Evolutionary conservation across 1,140 invertebrate genomes (phyloP).

Genomic region (Aphelenchoides besseyi): DNA sequence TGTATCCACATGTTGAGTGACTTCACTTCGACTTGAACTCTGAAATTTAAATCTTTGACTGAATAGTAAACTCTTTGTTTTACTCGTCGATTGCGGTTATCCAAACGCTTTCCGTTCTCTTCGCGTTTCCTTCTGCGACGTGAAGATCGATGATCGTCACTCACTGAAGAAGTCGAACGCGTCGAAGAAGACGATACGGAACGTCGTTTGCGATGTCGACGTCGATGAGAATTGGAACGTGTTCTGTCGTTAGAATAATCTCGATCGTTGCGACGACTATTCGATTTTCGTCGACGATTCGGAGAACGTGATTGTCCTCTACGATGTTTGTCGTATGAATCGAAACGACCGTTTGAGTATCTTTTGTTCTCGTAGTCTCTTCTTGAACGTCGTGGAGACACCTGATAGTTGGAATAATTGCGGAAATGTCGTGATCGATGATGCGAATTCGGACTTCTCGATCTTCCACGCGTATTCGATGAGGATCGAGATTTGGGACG

Average conservation of each 20-base stretch:
- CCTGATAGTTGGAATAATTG: neutral
- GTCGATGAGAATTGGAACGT: neutral
- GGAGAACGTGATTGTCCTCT: neutral
- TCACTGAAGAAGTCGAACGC: neutral
- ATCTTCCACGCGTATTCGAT: neutral
- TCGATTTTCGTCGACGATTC: neutral
- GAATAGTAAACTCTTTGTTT: neutral
- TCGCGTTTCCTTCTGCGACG: neutral
- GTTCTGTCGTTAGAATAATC: neutral
- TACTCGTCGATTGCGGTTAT: neutral
- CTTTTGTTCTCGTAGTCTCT: neutral
- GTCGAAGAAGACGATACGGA: constrained; percentile 8
- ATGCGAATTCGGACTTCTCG: neutral
- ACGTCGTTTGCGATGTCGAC: neutral
- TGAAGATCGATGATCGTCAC: neutral
- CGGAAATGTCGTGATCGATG: neutral
- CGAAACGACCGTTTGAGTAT: neutral
- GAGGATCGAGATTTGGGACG: no score
- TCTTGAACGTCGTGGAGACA: neutral
- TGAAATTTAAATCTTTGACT: neutral
- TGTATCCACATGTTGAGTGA: neutral
- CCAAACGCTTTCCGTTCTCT: neutral
- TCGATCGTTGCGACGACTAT: neutral
- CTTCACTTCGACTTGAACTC: neutral
- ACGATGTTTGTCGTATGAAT: neutral